Base-by-base conservation (phyloP, 2,888 invertebrate species). In the Limnephilus marmoratus region DNA sequence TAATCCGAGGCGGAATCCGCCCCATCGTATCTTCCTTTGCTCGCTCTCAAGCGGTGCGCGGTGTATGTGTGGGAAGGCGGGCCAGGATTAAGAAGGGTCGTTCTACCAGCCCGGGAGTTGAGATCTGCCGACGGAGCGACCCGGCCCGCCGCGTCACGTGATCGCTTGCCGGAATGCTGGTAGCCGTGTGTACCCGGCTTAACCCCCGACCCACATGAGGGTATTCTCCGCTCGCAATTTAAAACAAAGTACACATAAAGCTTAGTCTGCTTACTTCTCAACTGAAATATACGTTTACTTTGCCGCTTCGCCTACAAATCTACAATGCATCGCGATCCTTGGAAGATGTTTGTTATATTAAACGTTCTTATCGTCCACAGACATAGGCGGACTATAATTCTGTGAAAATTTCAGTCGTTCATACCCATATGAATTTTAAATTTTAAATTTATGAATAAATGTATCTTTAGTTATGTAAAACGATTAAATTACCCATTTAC, bases 201-300 rank as follows among this genome's bases (percentile, higher is more conserved):
- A 89, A 89, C 81, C 88, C 88, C 81, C 88, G 88, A 37, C 88
- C 88, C 88, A 89, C 88, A 89, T 37, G 88, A 89, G 88, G 88
- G 88, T 89, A 89, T 89, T 49, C 88, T 80, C 29, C 34, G 88
- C 88, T 89, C 88, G 88, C 88, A 89, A 89, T 89, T 89, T 89
- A 89, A 89, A 89, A 89, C 88, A 89, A 89, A 89, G 88, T 89
- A 89, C 81, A 89, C 88, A 89, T 89, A 89, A 89, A 89, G 88
- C 88, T 89, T 89, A 83, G 68, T 90, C 85, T 85, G 85, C 68
- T 90, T 82, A 90, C 83, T 68, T 90, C 34, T n/a, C 85, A 90
- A 90, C 80, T 90, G 68, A 90, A 90, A 90, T 90, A 90, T 85
- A 83, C 82, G 90, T 31, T 85, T 34, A 29, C 85, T 53, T 85